Base-by-base conservation (phyloP, 2,797 vertebrate genomes). In the Bovichtus diacanthus region DNA sequence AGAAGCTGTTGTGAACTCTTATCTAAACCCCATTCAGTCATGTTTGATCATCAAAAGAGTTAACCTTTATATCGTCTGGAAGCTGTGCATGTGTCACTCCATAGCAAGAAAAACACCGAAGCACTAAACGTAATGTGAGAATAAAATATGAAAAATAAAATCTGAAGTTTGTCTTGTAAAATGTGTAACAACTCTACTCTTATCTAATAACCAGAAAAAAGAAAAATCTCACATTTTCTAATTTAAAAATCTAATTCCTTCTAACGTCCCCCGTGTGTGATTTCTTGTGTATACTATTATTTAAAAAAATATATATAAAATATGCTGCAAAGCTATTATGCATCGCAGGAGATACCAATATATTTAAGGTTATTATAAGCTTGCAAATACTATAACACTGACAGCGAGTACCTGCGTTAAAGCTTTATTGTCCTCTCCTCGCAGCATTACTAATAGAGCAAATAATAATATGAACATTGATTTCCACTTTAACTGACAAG, bases 401-500 rank as follows among this genome's bases (percentile, higher is more conserved):
- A 78, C 56, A 87, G 74, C 61, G 36, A 77, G 81, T 70, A 87
- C 69, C 85, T 85, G 80, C 69, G n/a, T 60, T 66, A 67, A 65
- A 54, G 85, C 70, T 62, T 68, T 67, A 66, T 71, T 76, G 34
- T 7, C 38, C 53, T 50, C 62, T 74, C 77, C 81, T 70, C 63
- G 71, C 77, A 80, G 72, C 72, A 83, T 85, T 25, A 72, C 80
- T 72, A 78, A 87, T 69, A 82, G 62, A 84, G 79, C 82, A 82
- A 90, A 92, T 86, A 83, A 88, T 84, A 89, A 84, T 86, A 74
- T 74, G 82, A 87, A 82, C 84, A 88, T 72, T 86, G 89, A 90
- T 92, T 92, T 90, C 88, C 86, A 84, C 87, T 84, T 86, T 80
- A 86, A 85, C 63, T 90, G 90, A 91, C 90, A 93, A 87, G 88